Conservation (phyloP, 2,888 invertebrate species). For the Polietes domitor region DNA sequence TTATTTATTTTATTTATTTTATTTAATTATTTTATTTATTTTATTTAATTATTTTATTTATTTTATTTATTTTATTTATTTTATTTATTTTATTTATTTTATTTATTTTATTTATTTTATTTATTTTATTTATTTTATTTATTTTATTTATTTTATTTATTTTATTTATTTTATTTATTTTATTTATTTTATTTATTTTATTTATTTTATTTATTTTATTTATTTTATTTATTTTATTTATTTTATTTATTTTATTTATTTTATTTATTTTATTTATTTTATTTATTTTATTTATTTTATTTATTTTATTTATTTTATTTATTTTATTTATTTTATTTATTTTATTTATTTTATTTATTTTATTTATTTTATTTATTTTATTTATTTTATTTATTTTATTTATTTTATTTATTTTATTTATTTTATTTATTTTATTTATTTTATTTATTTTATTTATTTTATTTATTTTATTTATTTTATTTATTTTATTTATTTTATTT, state of each 20-base stretch:
- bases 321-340: neutral
- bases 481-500: neutral
- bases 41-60: neutral
- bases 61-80: neutral
- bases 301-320: neutral
- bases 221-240: neutral
- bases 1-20: neutral
- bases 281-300: neutral
- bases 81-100: neutral
- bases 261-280: neutral
- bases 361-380: neutral
- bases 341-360: neutral
- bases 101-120: neutral
- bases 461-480: neutral
- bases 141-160: neutral
- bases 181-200: neutral
- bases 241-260: neutral
- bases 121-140: neutral
- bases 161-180: neutral
- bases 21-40: neutral
- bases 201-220: neutral
- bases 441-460: neutral
- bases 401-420: neutral
- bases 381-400: neutral
- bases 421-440: neutral